Percentiles rank a stretch among this genome's conserved stretches.
Evolutionary conservation across 2,113 vertebrate species (phyloP).

Genomic region (Oryzias woworae): DNA sequence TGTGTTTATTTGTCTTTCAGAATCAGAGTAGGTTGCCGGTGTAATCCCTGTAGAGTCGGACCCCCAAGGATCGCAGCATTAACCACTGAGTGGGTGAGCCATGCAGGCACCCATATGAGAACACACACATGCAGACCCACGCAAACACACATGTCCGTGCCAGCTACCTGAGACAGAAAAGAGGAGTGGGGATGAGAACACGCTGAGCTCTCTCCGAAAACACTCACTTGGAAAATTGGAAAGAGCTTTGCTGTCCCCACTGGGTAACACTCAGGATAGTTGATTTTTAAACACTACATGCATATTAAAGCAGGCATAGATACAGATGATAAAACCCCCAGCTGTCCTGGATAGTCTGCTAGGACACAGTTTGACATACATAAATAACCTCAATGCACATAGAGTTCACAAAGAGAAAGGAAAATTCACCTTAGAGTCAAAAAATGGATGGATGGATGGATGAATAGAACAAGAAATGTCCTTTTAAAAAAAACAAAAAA

Average conservation of each 20-base stretch:
- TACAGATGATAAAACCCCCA: constrained; percentile 1
- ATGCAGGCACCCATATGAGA: constrained; percentile 36
- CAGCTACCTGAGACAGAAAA: constrained; percentile 55
- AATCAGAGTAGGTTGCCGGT: constrained; percentile 67
- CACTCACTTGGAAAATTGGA: constrained; percentile 62
- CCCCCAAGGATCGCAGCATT: constrained; percentile 65
- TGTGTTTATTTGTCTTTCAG: constrained; percentile 53
- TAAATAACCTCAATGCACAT: too few relatives aligned
- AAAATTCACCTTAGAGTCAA: too few relatives aligned
- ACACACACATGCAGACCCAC: constrained; percentile 8
- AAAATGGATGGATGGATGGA: too few relatives aligned
- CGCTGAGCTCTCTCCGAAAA: constrained; percentile 48
- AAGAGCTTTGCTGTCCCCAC: constrained; percentile 40
- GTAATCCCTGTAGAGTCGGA: constrained; percentile 69
- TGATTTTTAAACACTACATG: constrained; percentile 33
- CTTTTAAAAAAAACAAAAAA: neutral
- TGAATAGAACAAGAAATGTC: too few relatives aligned
- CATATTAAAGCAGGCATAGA: constrained; percentile 15
- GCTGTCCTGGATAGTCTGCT: too few relatives aligned
- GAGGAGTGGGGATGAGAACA: constrained; percentile 52
- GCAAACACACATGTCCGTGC: constrained; percentile 29
- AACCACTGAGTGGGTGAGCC: constrained; percentile 59
- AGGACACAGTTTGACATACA: too few relatives aligned
- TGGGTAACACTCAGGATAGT: constrained; percentile 35
- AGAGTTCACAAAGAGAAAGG: too few relatives aligned